Evolutionary conservation across 64 coral and sea anemone genomes (phyloP).

Genomic region (Orbicella faveolata): DNA sequence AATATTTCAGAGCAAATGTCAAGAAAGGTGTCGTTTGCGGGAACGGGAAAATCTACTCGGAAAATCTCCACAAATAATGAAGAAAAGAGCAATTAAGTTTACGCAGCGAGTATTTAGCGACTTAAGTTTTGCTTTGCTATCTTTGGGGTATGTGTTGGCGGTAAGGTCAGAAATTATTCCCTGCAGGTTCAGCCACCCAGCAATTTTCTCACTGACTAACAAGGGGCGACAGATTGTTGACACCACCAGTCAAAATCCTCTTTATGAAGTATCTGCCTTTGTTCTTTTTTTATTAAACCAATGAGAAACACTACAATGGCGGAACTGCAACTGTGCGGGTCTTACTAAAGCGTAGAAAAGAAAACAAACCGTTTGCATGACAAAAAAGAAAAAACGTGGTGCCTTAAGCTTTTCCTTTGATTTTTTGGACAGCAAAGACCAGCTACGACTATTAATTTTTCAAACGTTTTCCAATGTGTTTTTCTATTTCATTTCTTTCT

Average conservation of each 20-base stretch:
- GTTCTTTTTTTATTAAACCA: not conserved
- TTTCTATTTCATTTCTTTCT: not conserved
- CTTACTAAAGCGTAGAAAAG: not conserved
- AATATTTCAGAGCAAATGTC: conserved; percentile 28
- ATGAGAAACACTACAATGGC: not conserved
- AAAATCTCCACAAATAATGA: not conserved
- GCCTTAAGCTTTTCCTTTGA: not conserved
- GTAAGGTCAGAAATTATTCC: not conserved
- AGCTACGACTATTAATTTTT: not conserved
- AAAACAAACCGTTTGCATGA: not conserved
- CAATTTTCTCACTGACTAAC: not conserved
- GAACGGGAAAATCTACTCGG: not conserved
- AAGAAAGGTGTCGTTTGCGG: not conserved
- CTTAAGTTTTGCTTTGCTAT: not conserved
- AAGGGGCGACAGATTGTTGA: conserved; percentile 1
- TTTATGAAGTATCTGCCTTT: not conserved
- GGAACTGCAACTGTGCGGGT: not conserved
- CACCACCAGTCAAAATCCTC: not conserved
- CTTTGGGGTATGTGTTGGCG: not conserved
- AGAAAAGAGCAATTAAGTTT: not conserved
- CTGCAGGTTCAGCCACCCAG: not conserved
- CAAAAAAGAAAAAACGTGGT: not conserved
- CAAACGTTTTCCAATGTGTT: not conserved
- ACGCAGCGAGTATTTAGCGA: not conserved
- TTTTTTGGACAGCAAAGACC: not conserved